Conservation (phyloP, 2,113 vertebrate genomes). For the Epinephelus lanceolatus region DNA sequence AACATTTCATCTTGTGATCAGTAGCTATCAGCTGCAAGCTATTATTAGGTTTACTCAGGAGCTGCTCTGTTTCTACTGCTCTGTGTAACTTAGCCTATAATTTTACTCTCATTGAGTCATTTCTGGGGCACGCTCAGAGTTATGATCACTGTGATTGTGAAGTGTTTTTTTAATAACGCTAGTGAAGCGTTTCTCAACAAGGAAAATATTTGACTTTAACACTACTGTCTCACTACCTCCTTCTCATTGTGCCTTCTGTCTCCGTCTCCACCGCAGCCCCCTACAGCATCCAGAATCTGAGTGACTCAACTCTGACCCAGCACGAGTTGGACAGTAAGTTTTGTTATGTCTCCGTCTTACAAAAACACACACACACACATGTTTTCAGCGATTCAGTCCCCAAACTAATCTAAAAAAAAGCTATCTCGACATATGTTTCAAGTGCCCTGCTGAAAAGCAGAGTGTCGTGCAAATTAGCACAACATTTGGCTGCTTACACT, state of each 20-base stretch:
- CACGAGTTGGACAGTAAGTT: constrained; percentile 96
- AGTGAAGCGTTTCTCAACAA: constrained; percentile 8
- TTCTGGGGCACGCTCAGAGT: constrained; percentile 35
- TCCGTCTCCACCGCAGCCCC: constrained; percentile 80
- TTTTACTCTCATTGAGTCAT: constrained; percentile 65
- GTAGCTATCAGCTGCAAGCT: constrained; percentile 67
- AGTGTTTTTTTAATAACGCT: constrained; percentile 17
- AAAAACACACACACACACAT: neutral
- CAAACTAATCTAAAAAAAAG: neutral
- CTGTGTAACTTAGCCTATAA: constrained; percentile 60
- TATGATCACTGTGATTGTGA: constrained; percentile 59
- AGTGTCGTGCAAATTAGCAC: constrained; percentile 20
- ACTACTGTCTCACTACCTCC: constrained; percentile 21
- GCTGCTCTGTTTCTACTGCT: constrained; percentile 47
- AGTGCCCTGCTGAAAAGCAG: neutral
- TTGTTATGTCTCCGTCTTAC: neutral
- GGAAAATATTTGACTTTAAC: constrained; percentile 20
- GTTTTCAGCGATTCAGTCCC: neutral
- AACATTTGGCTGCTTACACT: constrained; percentile 47
- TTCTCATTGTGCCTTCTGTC: neutral
- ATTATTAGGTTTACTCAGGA: constrained; percentile 72
- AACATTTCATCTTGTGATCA: constrained; percentile 77
- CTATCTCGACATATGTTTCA: neutral
- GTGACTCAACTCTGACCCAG: constrained; percentile 89
- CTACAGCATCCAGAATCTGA: constrained; percentile 92